Percentiles rank a stretch among this genome's conserved stretches.
phyloP scores from a whole-genome alignment of 2,113 vertebrate species.

The Aptenodytes patagonicus region DNA sequence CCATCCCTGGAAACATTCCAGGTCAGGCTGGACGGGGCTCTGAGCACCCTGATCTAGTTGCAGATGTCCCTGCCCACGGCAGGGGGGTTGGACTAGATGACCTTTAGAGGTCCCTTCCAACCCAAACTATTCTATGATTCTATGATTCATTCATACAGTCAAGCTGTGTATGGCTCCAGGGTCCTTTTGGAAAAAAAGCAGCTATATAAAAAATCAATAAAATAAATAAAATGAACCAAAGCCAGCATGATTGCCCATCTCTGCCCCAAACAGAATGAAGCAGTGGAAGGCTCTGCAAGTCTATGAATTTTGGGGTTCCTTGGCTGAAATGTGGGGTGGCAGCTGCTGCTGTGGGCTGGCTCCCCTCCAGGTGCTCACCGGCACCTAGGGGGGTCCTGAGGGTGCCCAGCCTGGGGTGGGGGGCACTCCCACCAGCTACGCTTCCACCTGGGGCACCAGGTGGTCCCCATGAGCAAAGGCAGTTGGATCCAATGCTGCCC shows the following conservation, averaged over 20 bases:
- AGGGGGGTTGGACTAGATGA: no score
- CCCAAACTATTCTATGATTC: no score
- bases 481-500: background rate
- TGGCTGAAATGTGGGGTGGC: background rate
- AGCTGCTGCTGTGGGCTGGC: background rate
- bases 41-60: no score
- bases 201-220: slow-evolving; percentile 37
- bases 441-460: background rate
- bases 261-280: background rate
- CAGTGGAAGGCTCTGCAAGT: background rate
- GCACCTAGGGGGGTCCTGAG: background rate
- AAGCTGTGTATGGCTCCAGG: background rate
- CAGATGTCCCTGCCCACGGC: no score
- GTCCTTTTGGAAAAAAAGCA: background rate
- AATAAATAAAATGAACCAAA: background rate
- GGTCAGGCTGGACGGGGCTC: no score
- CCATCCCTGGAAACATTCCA: no score
- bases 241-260: background rate
- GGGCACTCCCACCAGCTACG: rapidly evolving
- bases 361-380: background rate
- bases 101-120: no score
- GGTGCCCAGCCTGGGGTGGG: rapidly evolving
- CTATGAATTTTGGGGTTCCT: background rate
- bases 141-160: background rate
- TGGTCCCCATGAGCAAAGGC: background rate